phyloP scores from a whole-genome alignment of 2,797 vertebrate genomes.

The Lepus oiostolus region DNA sequence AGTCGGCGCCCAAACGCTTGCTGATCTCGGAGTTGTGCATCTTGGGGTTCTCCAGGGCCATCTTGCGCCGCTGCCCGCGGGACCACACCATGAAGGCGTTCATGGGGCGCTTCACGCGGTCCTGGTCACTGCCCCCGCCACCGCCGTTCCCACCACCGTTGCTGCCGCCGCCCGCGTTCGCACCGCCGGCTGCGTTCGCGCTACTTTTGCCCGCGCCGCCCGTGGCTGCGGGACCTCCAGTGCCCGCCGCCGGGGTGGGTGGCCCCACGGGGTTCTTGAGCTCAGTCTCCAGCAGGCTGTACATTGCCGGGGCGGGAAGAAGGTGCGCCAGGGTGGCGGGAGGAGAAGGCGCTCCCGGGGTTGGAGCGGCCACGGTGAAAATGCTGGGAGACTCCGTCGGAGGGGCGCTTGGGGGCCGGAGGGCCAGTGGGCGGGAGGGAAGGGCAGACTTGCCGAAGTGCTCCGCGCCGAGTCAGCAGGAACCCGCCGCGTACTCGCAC shows the following conservation, averaged over 20 bases:
- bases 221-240: conserved; percentile 69
- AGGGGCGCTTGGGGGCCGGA: conserved; percentile 63
- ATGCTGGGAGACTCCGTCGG: conserved; percentile 57
- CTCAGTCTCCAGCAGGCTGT: conserved; percentile 98
- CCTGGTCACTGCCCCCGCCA: conserved; percentile 92
- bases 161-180: conserved; percentile 89
- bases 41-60: conserved; percentile 99
- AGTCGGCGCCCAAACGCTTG: conserved; percentile 98
- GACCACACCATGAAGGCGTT: conserved; percentile 99
- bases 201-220: conserved; percentile 88
- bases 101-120: conserved; percentile 99
- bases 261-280: conserved; percentile 95
- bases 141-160: conserved; percentile 84
- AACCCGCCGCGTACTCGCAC: conserved; percentile 51
- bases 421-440: conserved; percentile 58
- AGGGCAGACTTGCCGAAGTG: conserved; percentile 62
- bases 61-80: conserved; percentile 96
- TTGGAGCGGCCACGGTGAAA: conserved; percentile 76
- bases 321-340: conserved; percentile 86
- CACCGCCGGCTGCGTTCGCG: conserved; percentile 91
- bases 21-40: conserved; percentile 99
- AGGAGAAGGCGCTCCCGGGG: conserved; percentile 71
- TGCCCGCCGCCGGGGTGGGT: conserved; percentile 85
- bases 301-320: conserved; percentile 92
- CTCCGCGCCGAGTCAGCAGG: conserved; percentile 83